These are phyloP conservation scores for Drosophila pseudoananassae DNA, from an alignment of 1,140 invertebrate species.

Conservation along the genomic window DNA sequence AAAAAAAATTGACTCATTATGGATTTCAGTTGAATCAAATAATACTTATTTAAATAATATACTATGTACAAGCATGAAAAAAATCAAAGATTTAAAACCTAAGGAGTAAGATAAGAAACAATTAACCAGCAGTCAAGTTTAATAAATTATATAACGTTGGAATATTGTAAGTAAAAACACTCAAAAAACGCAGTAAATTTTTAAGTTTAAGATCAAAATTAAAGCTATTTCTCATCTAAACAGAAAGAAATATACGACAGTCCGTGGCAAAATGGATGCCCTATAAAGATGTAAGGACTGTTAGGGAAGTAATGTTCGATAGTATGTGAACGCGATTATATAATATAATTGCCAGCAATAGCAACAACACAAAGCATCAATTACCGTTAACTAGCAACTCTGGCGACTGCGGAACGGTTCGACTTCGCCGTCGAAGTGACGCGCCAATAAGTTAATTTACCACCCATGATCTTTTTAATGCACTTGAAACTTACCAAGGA, in stretches of 20 bases:
- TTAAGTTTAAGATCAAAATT: neutral
- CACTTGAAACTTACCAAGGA: constrained; percentile 67
- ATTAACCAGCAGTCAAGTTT: neutral
- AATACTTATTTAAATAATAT: neutral
- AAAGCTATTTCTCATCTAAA: neutral
- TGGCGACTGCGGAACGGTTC: constrained; percentile 39
- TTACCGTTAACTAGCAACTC: constrained; percentile 65
- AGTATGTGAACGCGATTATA: neutral
- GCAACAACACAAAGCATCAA: constrained; percentile 55
- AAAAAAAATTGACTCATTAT: neutral
- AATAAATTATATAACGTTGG: neutral
- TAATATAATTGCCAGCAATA: constrained; percentile 4
- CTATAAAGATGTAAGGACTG: too few species aligned
- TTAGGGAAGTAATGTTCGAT: neutral
- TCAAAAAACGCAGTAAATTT: neutral
- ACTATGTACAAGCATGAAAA: neutral
- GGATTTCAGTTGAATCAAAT: neutral
- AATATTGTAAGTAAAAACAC: neutral
- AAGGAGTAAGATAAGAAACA: neutral
- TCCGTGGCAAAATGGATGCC: too few species aligned
- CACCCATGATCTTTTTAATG: constrained; percentile 81
- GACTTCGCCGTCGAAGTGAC: constrained; percentile 51
- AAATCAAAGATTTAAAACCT: neutral
- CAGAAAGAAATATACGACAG: neutral
- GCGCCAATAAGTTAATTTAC: constrained; percentile 74